Base-by-base conservation (phyloP, 2,113 vertebrate genomes). In the Scomber scombrus region DNA sequence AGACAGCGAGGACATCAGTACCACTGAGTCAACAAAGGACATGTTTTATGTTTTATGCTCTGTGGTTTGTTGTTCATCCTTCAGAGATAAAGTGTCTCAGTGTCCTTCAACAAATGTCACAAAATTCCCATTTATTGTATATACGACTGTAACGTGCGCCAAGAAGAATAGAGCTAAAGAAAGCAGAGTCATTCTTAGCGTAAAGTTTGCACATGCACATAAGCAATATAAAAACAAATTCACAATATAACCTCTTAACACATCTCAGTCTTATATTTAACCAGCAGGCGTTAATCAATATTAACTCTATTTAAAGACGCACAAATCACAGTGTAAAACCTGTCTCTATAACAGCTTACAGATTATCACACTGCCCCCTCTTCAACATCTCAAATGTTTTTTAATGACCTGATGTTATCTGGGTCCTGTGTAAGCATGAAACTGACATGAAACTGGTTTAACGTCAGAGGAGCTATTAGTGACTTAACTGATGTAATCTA, bases 61-160 rank as follows among this genome's bases (percentile, higher is more conserved):
- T 77, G 75, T 63, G 26, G 49, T 72, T 54, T 62, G 55, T 23
- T 62, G 71, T 61, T 72, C 34, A 10, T 64, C 75, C 34, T 9
- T 40, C 34, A 70, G 70, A 15, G 46, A 19, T 78, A n/a, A 46
- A 43, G 13, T n/a, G 58, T 61, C 70, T 64, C 79, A 34, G 31
- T 40, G 34, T 78, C 49, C 23, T 26, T 26, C 23, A 26, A 56
- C 0, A 52, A 47, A 47, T 11, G 6, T 23, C 51, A 34, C 60
- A 40, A 51, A 21, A 7, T 1, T n/a, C 18, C 3, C 43, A 12
- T 31, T 46, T 54, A 47, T 31, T 16, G 21, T 26, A 14, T 5
- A 16, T 16, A 1, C 63, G 10, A 66, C 52, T 26, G 11, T 34
- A 34, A 34, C 0, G 31, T 8, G 6, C 7, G 5, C 31, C 5